Evolutionary conservation across 2,888 invertebrate genomes (phyloP), one percentile per base, ranked within the genome.

Genomic region (Pristionchus mayeri): DNA sequence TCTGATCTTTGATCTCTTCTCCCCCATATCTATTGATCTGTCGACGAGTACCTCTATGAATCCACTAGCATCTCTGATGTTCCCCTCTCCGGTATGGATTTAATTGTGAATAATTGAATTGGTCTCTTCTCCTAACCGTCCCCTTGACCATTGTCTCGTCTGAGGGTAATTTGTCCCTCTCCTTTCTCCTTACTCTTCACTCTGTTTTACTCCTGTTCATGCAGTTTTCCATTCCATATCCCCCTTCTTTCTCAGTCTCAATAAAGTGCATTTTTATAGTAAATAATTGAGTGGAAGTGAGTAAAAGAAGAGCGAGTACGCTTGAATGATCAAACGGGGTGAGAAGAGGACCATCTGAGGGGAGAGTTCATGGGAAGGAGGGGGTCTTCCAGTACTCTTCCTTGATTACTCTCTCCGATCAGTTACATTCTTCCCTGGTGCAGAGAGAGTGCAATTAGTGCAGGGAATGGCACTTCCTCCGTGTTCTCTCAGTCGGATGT

Each of bases 221-320:
- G 48, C 48, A 48, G 40, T 48, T 48, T 75, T 75, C 75, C 75
- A 75, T 75, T 75, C 75, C 48, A 75, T 27, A 30, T 37, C 67
- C 37, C 60, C 75, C 75, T 24, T 27, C 44, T 48, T 75, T 37
- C n/a, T 48, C 75, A 27, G 44, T 27, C 75, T 37, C 48, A 48
- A 75, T 75, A 75, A 44, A 75, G 75, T 75, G 48, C 67, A 67
- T 67, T 67, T 67, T 67, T 67, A 67, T 67, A 37, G 67, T 67
- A 67, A 67, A 67, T 67, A 67, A 67, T 67, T 67, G 67, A 67
- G 67, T 67, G 67, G 37, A 67, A 67, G 67, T 67, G 67, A 67
- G 67, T 67, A 67, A 67, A n/a, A n/a, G n/a, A n/a, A n/a, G 67
- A 24, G 37, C 13, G 37, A 2, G 24, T 67, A 67, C 67, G 67